Base-by-base conservation (phyloP, 53 echinoderm and acorn worm species). In the Crossaster papposus region DNA sequence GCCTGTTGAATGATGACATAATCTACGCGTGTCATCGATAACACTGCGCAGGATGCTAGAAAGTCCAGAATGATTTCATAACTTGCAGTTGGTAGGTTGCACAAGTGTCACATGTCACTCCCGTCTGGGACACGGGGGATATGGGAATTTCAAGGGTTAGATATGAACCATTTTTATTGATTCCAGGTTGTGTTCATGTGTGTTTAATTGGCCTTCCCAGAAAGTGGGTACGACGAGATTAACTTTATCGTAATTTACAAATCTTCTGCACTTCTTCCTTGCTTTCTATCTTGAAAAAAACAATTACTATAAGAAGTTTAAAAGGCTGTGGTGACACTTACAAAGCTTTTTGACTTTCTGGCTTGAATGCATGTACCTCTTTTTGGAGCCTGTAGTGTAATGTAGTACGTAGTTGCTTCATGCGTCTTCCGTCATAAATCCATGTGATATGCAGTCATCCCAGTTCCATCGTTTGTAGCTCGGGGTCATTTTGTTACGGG, bases 401-500 rank as follows among this genome's bases (percentile, higher is more conserved):
- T n/a, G n/a, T n/a, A n/a, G 23, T 20, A 62, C 23, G 62, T 68
- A 68, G 24, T 68, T 68, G n/a, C 22, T 68, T 11, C 68, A 24
- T 26, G 4, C 28, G 17, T 68, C 17, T 81, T 31, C 51, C 22
- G 18, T 55, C 34, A 14, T 23, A 32, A 34, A 15, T 30, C 55
- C 34, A 22, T 51, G 81, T 29, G 55, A 22, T 54, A 18, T 28
- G 9, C 54, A 58, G 79, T 29, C 55, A 22, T 58, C 14, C 17
- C 15, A 30, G 29, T 1, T 53, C 51, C 26, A 51, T 15, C 33
- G 65, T 38, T 78, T 15, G 1, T 24, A 9, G 82, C 82, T 64
- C 65, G 24, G 68, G 82, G 82, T 82, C 64, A 65, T 82, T 82
- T 82, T 82, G 64, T 82, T 68, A 82, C 28, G 82, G 82, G n/a